These are phyloP conservation scores for Dipodomys merriami DNA, from an alignment of 2,113 vertebrate genomes.

Conservation along the genomic window DNA sequence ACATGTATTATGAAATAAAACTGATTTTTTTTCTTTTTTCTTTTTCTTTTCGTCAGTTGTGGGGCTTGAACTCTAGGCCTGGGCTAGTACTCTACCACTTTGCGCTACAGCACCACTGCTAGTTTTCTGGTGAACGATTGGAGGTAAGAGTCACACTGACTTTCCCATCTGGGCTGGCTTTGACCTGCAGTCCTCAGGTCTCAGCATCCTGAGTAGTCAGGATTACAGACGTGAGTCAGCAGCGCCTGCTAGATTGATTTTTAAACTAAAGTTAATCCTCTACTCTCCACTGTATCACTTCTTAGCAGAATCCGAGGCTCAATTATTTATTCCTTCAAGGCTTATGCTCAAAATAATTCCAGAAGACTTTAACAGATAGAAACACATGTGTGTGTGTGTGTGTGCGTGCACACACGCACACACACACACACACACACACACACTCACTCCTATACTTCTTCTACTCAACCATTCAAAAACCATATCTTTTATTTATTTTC, in stretches of 20 bases:
- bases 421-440: background rate
- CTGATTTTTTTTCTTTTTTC: no score
- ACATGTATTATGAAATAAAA: constrained; percentile 12
- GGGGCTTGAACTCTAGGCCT: no score
- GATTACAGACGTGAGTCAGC: no score
- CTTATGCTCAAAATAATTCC: background rate
- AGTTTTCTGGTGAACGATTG: no score
- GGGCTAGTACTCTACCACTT: no score
- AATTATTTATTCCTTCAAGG: constrained; percentile 52
- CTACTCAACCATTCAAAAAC: background rate
- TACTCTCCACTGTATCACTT: constrained; percentile 14
- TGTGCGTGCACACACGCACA: no score
- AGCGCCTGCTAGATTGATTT: background rate
- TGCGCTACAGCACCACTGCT: no score
- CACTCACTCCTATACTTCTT: background rate
- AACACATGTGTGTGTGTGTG: background rate
- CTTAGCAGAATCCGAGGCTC: background rate
- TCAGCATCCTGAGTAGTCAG: no score
- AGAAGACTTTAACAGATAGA: background rate
- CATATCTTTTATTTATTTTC: background rate
- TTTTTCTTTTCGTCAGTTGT: no score
- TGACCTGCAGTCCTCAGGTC: no score
- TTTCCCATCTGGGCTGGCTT: no score
- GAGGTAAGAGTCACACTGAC: no score
- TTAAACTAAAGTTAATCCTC: constrained; percentile 38